These are phyloP conservation scores for Eueremaeus valkanovi DNA, from an alignment of 2,888 invertebrate species.

Conservation along the genomic window DNA sequence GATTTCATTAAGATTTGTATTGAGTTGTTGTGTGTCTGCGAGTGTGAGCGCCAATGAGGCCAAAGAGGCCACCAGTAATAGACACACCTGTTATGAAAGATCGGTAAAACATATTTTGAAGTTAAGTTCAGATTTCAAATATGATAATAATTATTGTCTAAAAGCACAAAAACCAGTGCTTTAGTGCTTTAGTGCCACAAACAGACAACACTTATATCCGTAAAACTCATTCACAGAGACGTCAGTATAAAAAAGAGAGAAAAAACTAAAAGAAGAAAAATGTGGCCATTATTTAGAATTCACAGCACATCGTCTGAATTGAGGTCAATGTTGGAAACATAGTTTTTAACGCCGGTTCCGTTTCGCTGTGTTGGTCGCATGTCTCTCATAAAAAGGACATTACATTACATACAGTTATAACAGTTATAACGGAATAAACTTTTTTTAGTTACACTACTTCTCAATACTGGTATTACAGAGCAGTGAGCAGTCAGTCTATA, in stretches of 20 bases:
- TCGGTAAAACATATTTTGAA: constrained; percentile 1
- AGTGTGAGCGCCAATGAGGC: constrained; percentile 29
- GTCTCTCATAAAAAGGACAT: constrained; percentile 32
- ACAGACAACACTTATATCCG: not conserved
- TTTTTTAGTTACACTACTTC: constrained; percentile 5
- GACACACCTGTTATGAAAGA: constrained; percentile 18
- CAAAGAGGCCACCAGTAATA: constrained; percentile 31
- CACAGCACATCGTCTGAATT: constrained; percentile 23
- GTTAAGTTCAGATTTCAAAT: constrained; percentile 1
- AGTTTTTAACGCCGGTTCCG: constrained; percentile 35
- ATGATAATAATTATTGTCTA: constrained; percentile 6
- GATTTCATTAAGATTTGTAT: constrained; percentile 21
- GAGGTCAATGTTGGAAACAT: constrained; percentile 28
- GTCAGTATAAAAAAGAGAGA: not conserved
- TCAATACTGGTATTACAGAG: not conserved
- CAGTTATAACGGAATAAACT: not conserved
- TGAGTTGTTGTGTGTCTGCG: not conserved
- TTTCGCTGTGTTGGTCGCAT: constrained; percentile 30
- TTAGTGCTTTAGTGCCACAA: constrained; percentile 9
- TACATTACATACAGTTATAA: constrained; percentile 12
- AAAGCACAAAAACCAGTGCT: not conserved
- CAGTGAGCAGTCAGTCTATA: not conserved
- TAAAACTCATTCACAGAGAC: constrained; percentile 12
- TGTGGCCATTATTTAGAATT: constrained; percentile 34
- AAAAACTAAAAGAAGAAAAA: not conserved